Percentiles rank a stretch among this genome's conserved stretches.
Evolutionary conservation across 1,140 invertebrate genomes (phyloP).

Genomic region (Pseudomyrmex concolor): DNA sequence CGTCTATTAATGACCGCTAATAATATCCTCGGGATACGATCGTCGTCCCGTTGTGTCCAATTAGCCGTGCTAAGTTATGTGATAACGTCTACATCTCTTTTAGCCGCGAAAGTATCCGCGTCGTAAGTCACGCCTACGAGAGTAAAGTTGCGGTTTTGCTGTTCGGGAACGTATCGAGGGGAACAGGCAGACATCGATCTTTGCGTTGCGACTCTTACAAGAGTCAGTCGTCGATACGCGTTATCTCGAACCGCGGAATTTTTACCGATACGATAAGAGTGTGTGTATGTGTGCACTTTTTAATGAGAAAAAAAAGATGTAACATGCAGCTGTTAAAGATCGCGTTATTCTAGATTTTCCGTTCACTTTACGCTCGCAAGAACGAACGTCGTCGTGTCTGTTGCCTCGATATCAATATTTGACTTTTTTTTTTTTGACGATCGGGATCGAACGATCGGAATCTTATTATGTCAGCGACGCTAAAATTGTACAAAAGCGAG

Average conservation of each 20-base stretch:
- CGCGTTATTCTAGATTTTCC: slow-evolving; percentile 2
- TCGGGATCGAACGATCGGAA: neutral
- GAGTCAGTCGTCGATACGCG: neutral
- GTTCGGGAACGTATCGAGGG: slow-evolving; percentile 3
- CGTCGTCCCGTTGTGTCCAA: slow-evolving; percentile 40
- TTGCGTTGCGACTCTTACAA: neutral
- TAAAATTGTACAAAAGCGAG: neutral
- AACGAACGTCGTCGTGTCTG: neutral
- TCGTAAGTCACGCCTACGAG: slow-evolving; percentile 52
- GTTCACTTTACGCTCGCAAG: neutral
- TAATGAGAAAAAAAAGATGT: slow-evolving; percentile 23
- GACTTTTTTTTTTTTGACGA: neutral
- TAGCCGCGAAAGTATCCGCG: slow-evolving; percentile 33
- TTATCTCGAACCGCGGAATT: slow-evolving; percentile 3
- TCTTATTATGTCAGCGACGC: neutral
- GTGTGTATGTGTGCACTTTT: neutral
- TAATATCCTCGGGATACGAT: slow-evolving; percentile 8
- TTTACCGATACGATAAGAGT: slow-evolving; percentile 4
- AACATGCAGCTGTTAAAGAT: neutral
- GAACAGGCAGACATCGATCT: slow-evolving; percentile 28
- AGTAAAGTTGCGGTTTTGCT: neutral
- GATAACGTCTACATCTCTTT: slow-evolving; percentile 41
- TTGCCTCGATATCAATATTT: neutral
- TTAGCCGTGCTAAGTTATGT: slow-evolving; percentile 52
- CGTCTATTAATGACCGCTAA: slow-evolving; percentile 33